phyloP scores from a whole-genome alignment of 2,888 invertebrate species.

The Lobophora halterata region DNA sequence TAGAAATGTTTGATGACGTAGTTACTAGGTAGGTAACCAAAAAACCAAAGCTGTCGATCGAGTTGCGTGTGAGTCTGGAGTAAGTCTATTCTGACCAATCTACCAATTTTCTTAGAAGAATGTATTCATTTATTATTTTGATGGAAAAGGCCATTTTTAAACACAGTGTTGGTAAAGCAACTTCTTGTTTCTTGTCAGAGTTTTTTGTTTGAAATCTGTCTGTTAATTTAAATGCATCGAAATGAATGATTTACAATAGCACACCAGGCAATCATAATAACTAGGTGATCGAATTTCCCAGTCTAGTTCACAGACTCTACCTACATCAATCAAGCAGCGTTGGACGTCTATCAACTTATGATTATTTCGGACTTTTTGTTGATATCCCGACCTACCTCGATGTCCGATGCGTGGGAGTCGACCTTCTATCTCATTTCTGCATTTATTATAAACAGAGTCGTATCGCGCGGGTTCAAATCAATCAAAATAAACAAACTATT shows the following conservation, averaged over 20 bases:
- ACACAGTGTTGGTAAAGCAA: conserved; percentile 1
- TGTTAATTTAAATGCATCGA: no score
- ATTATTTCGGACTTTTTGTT: conserved; percentile 52
- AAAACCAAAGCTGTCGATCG: no score
- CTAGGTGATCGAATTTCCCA: conserved; percentile 2
- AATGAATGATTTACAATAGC: conserved; percentile 1
- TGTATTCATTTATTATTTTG: conserved; percentile 18
- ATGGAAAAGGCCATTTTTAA: conserved; percentile 24
- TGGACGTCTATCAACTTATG: neutral
- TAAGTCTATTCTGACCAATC: no score
- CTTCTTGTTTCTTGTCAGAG: no score
- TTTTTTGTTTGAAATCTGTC: no score
- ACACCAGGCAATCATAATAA: conserved; percentile 16
- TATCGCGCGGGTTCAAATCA: conserved; percentile 49
- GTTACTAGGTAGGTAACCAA: no score
- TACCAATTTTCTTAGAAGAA: conserved; percentile 15
- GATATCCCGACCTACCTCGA: conserved; percentile 71
- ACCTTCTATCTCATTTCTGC: conserved; percentile 66
- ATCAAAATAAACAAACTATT: conserved; percentile 32
- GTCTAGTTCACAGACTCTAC: no score
- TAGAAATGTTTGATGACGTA: no score
- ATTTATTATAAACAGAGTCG: conserved; percentile 68
- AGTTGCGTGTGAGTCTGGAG: neutral
- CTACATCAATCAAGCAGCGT: neutral
- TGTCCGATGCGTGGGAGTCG: conserved; percentile 54